Evolutionary conservation across 2,113 vertebrate genomes (phyloP).

Genomic region (Lophius piscatorius): DNA sequence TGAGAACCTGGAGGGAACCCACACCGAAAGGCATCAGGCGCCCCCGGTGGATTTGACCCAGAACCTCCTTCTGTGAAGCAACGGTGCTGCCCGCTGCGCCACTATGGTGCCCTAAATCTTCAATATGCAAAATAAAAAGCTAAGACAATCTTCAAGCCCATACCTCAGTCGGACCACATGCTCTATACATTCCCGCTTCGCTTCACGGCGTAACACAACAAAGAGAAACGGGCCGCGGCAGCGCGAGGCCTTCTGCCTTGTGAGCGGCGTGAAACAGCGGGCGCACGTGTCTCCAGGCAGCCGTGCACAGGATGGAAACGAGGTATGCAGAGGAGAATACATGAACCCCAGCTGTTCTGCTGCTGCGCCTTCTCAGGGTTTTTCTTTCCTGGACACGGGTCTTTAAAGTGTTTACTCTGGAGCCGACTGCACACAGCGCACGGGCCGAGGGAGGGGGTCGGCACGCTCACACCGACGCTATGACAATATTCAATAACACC

Average conservation of each 20-base stretch:
- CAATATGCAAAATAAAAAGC: background rate
- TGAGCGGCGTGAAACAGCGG: slow-evolving; percentile 19
- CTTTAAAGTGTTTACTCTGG: slow-evolving; percentile 49
- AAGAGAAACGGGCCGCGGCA: slow-evolving; percentile 12
- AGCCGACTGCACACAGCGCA: slow-evolving; percentile 22
- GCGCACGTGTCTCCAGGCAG: slow-evolving; percentile 11
- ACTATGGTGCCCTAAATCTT: background rate
- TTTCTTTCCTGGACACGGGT: slow-evolving; percentile 14
- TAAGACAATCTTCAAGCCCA: no score
- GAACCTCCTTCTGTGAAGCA: no score
- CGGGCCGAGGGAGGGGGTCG: background rate
- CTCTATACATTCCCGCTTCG: slow-evolving; percentile 9
- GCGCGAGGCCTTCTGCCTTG: slow-evolving; percentile 22
- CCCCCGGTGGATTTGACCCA: no score
- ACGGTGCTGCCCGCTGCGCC: no score
- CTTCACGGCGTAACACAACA: slow-evolving; percentile 4
- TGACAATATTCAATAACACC: slow-evolving; percentile 17
- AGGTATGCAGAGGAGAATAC: slow-evolving; percentile 13
- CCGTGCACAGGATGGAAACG: slow-evolving; percentile 12
- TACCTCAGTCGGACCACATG: background rate
- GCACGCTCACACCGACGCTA: background rate
- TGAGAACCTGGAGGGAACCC: no score
- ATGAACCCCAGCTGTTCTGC: slow-evolving; percentile 41
- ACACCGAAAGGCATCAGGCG: no score
- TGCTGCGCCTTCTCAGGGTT: slow-evolving; percentile 15